Conservation (phyloP, 2,113 vertebrate genomes). For the Apaloderma vittatum region DNA sequence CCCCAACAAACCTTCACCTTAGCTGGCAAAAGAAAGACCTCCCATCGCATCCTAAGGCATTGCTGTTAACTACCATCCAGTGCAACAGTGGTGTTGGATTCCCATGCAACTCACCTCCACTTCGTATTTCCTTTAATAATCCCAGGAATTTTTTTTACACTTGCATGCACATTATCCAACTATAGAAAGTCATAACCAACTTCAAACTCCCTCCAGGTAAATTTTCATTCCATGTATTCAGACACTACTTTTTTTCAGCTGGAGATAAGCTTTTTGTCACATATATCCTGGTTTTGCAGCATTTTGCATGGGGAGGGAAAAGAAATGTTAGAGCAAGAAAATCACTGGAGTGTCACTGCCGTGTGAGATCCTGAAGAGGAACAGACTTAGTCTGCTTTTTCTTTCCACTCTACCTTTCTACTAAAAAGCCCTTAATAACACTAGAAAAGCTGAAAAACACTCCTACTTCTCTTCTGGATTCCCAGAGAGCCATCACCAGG, state of each 20-base stretch:
- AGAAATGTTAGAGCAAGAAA: background rate
- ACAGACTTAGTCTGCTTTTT: background rate
- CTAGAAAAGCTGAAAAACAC: background rate
- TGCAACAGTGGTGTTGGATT: background rate
- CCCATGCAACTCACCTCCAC: background rate
- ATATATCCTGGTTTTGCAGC: background rate
- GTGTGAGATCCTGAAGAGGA: background rate
- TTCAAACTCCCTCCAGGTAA: background rate
- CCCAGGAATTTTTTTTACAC: background rate
- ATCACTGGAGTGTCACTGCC: background rate
- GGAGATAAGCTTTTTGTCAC: background rate
- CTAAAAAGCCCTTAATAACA: background rate
- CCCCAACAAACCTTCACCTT: background rate
- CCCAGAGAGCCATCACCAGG: fast-evolving
- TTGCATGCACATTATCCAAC: background rate
- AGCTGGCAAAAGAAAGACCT: background rate
- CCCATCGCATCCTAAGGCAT: background rate
- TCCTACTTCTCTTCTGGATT: background rate
- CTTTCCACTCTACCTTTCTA: background rate
- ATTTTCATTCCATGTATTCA: background rate
- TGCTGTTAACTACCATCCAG: background rate
- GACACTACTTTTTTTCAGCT: background rate
- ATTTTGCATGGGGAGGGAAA: background rate
- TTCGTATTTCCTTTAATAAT: background rate
- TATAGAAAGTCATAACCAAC: background rate